A percentile compares a stretch with the other conserved stretches of the same genome.
phyloP scores from a whole-genome alignment of 2,888 invertebrate genomes.

The Agrochola macilenta region DNA sequence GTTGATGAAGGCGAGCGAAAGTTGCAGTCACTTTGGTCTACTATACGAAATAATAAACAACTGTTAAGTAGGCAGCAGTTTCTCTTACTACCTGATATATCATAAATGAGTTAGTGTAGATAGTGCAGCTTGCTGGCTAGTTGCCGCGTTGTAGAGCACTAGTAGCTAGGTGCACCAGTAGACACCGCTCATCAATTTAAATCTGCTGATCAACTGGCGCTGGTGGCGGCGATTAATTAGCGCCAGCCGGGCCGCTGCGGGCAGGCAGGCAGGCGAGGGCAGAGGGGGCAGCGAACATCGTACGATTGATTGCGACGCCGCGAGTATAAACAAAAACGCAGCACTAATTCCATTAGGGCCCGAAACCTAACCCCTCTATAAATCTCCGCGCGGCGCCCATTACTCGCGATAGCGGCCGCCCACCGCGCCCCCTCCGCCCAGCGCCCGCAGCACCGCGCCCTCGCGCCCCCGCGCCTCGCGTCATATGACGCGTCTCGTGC shows the following conservation, averaged over 20 bases:
- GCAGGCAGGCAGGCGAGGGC: neutral
- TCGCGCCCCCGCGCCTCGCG: conserved; percentile 59
- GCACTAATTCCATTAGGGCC: conserved; percentile 85
- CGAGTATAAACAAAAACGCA: conserved; percentile 78
- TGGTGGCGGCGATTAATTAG: conserved; percentile 75
- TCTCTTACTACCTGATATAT: no score
- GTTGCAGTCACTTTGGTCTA: neutral
- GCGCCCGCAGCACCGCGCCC: conserved; percentile 33
- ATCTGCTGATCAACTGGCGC: conserved; percentile 60
- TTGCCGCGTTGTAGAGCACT: neutral
- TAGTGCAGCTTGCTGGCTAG: neutral
- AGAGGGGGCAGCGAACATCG: conserved; percentile 41
- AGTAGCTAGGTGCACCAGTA: neutral
- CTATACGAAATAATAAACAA: neutral
- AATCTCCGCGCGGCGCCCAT: conserved; percentile 78
- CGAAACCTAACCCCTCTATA: conserved; percentile 80
- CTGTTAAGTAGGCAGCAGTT: neutral
- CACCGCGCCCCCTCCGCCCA: conserved; percentile 60
- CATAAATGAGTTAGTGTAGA: neutral
- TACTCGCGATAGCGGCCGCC: conserved; percentile 72
- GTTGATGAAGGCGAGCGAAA: neutral
- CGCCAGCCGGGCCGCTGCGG: conserved; percentile 41
- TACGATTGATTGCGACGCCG: conserved; percentile 69
- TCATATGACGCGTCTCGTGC: conserved; percentile 54
- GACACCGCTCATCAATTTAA: conserved; percentile 32